Percentiles rank a stretch among this genome's conserved stretches.
phyloP scores from a whole-genome alignment of 2,113 vertebrate genomes.

The Potamarius usumacintae region DNA sequence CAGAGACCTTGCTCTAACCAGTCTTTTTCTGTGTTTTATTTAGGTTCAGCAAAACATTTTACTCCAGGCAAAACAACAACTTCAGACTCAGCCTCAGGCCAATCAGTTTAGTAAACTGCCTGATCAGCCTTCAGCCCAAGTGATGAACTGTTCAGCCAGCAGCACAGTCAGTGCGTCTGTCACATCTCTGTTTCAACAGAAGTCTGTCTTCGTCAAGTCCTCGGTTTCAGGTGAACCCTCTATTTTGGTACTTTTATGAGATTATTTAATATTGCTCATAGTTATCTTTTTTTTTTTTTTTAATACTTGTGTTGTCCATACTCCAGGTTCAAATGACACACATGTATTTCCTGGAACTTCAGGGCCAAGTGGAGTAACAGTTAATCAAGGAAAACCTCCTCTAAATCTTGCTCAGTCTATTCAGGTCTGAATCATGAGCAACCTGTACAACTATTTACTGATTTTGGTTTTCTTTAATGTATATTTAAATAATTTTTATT shows the following conservation, averaged over 20 bases:
- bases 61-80: conserved; percentile 71
- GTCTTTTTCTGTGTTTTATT: not conserved
- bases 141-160: conserved; percentile 59
- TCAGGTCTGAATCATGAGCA: conserved; percentile 68
- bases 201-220: conserved; percentile 76
- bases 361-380: conserved; percentile 65
- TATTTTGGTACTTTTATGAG: not conserved
- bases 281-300: not conserved
- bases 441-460: not conserved
- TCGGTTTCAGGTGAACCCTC: conserved; percentile 3
- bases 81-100: conserved; percentile 45
- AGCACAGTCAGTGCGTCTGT: conserved; percentile 60
- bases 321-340: conserved; percentile 75
- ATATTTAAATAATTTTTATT: not conserved
- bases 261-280: not conserved
- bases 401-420: conserved; percentile 72
- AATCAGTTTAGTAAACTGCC: conserved; percentile 69
- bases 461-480: not conserved
- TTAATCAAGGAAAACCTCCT: conserved; percentile 70
- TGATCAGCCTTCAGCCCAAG: conserved; percentile 66
- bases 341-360: conserved; percentile 79
- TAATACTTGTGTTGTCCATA: not conserved
- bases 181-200: conserved; percentile 72
- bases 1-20: not conserved
- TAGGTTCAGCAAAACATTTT: conserved; percentile 86